These are phyloP conservation scores for Mimumesa dahlbomi DNA, from an alignment of 2,888 invertebrate genomes.

Conservation along the genomic window DNA sequence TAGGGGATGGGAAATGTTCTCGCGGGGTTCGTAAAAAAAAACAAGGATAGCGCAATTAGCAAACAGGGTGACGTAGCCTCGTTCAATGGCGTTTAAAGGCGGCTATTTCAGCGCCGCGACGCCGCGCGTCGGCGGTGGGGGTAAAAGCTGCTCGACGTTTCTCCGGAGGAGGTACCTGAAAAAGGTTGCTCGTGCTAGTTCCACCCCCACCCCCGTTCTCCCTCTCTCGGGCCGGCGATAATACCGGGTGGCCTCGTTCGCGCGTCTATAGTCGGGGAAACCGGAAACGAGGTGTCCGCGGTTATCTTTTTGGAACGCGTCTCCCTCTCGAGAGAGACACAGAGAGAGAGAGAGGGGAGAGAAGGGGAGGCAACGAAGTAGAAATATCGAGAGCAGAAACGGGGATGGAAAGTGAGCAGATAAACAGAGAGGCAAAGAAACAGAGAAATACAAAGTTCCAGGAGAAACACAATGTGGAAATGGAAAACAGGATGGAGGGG, in stretches of 20 bases:
- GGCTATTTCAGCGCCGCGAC: conserved; percentile 31
- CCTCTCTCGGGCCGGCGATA: conserved; percentile 33
- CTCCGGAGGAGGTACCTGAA: conserved; percentile 28
- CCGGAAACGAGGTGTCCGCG: conserved; percentile 68
- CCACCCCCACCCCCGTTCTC: conserved; percentile 3
- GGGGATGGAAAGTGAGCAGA: conserved; percentile 2
- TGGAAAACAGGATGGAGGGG: too few relatives aligned
- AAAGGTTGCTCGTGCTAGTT: conserved; percentile 40
- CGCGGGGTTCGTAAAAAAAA: too few relatives aligned
- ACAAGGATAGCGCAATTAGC: conserved; percentile 26
- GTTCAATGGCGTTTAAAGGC: conserved; percentile 31
- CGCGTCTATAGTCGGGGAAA: conserved; percentile 47
- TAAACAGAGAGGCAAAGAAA: too few relatives aligned
- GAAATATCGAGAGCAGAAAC: too few relatives aligned
- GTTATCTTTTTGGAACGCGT: conserved; percentile 72
- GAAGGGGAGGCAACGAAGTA: conserved; percentile 6
- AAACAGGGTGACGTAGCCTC: conserved; percentile 2
- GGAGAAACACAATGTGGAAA: too few relatives aligned
- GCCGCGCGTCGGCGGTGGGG: conserved; percentile 18
- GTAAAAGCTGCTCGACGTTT: conserved; percentile 23
- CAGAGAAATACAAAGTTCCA: too few relatives aligned
- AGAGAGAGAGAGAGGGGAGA: conserved; percentile 36
- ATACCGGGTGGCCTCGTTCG: conserved; percentile 56
- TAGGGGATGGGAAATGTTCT: too few relatives aligned
- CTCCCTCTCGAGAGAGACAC: too few relatives aligned